A percentile compares a stretch with the other conserved stretches of the same genome.
Evolutionary conservation across 2,797 vertebrate genomes (phyloP).

Genomic region (Sitta carolinensis): DNA sequence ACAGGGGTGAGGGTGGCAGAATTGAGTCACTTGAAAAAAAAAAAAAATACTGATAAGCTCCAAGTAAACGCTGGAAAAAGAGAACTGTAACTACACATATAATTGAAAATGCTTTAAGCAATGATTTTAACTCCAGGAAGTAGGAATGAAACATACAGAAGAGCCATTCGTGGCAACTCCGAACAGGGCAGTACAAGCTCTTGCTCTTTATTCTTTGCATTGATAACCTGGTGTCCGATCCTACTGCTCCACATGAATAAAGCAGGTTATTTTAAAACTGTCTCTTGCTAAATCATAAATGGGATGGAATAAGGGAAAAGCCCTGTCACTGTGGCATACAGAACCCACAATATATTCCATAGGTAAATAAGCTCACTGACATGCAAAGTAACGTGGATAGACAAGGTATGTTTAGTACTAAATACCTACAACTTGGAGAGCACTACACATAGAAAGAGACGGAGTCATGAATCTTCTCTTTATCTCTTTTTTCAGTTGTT

Average conservation of each 20-base stretch:
- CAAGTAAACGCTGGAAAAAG: background rate
- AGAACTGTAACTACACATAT: background rate
- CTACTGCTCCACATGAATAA: background rate
- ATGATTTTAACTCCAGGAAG: background rate
- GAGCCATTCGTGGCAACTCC: background rate
- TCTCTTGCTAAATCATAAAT: background rate
- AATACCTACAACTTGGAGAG: background rate
- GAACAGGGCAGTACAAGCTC: background rate
- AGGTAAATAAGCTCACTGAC: background rate
- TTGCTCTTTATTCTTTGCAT: background rate
- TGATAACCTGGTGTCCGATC: background rate
- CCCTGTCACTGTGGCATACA: background rate
- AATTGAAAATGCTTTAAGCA: slow-evolving; percentile 30
- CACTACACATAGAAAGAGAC: background rate
- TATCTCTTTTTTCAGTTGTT: background rate
- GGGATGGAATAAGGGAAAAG: background rate
- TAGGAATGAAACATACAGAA: background rate
- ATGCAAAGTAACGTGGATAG: background rate
- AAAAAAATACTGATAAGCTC: background rate
- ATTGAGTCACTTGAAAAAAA: background rate
- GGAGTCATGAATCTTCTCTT: background rate
- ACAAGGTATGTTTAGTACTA: background rate
- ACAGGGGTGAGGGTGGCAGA: background rate
- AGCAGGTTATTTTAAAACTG: slow-evolving; percentile 52
- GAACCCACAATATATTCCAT: background rate